Conservation (phyloP, 2,797 vertebrate genomes). For the Bovichtus diacanthus region DNA sequence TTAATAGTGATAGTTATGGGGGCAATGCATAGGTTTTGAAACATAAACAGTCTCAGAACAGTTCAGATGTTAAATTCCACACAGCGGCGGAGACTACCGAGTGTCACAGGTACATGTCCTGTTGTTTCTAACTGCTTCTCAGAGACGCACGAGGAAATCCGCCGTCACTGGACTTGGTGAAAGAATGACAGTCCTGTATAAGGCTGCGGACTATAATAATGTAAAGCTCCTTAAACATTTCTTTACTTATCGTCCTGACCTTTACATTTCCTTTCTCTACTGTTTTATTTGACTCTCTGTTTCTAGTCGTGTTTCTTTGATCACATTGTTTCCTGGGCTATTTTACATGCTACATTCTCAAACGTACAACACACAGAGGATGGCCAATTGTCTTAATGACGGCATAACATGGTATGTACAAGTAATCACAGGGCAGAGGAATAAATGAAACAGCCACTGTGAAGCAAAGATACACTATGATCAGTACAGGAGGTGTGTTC, state of each 20-base stretch:
- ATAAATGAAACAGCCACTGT: neutral
- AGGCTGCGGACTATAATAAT: too few relatives aligned
- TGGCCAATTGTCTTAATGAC: slow-evolving; percentile 34
- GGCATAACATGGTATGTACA: slow-evolving; percentile 6
- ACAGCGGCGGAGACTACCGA: too few relatives aligned
- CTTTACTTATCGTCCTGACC: neutral
- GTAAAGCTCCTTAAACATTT: neutral
- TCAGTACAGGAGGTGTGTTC: too few relatives aligned
- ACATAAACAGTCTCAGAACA: too few relatives aligned
- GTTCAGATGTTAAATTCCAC: neutral
- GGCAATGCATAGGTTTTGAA: too few relatives aligned
- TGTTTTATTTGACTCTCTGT: neutral
- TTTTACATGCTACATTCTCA: slow-evolving; percentile 29
- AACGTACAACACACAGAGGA: slow-evolving; percentile 44
- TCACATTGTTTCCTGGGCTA: neutral
- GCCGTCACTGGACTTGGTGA: too few relatives aligned
- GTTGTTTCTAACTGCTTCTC: too few relatives aligned
- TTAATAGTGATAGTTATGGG: too few relatives aligned
- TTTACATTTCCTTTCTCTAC: neutral
- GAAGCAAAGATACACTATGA: neutral
- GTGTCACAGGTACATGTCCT: neutral
- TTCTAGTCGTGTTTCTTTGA: neutral
- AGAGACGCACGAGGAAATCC: too few relatives aligned
- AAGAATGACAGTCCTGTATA: too few relatives aligned
- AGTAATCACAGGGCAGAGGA: neutral